phyloP scores from a whole-genome alignment of 2,888 invertebrate species.

The Chrysolina americana region DNA sequence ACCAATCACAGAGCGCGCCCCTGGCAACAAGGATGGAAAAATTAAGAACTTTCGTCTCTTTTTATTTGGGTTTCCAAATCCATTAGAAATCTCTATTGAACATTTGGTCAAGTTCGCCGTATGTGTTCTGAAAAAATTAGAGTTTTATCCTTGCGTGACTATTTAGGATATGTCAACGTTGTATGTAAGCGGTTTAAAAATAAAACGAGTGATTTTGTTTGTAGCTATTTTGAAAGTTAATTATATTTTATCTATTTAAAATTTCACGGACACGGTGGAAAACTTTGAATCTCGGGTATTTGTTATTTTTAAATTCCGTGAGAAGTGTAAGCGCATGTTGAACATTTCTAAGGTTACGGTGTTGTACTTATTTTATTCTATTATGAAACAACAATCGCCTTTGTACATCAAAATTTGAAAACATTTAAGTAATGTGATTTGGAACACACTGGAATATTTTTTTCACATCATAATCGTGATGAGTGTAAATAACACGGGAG shows the following conservation, averaged over 20 bases:
- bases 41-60: too few relatives aligned
- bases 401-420: too few relatives aligned
- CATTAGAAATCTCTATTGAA: too few relatives aligned
- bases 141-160: conserved; percentile 15
- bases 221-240: conserved; percentile 27
- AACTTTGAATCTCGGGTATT: conserved; percentile 12
- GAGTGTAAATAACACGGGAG: too few relatives aligned
- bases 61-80: too few relatives aligned
- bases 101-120: conserved; percentile 1
- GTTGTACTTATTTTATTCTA: not conserved
- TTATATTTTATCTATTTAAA: conserved; percentile 27
- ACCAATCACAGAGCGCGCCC: too few relatives aligned
- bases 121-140: conserved; percentile 7
- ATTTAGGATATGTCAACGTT: conserved; percentile 21
- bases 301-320: conserved; percentile 12
- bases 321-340: not conserved
- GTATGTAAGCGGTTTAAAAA: conserved; percentile 5
- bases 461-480: too few relatives aligned
- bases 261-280: conserved; percentile 27
- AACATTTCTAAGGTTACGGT: not conserved
- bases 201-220: conserved; percentile 20
- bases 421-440: not conserved
- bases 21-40: too few relatives aligned
- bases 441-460: too few relatives aligned
- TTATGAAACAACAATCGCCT: not conserved